Evolutionary conservation across 2,888 invertebrate species (phyloP).

Genomic region (Lissocephala sabroskyi): DNA sequence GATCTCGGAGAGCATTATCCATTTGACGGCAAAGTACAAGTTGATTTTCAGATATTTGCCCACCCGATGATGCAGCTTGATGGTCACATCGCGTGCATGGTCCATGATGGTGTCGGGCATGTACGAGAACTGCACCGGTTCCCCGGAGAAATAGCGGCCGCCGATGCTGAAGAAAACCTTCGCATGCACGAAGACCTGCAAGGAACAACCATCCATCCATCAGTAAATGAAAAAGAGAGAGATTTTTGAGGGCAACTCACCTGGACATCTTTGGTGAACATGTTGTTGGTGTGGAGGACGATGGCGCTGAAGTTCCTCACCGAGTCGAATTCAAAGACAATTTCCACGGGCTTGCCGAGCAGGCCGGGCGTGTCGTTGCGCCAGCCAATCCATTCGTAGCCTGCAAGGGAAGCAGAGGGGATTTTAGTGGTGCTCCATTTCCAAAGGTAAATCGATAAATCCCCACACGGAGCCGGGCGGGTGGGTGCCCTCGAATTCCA

Average conservation of each 20-base stretch:
- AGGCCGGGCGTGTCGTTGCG: constrained; percentile 78
- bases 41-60: constrained; percentile 84
- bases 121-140: constrained; percentile 82
- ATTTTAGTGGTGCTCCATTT: too few species aligned
- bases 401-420: constrained; percentile 72
- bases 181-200: constrained; percentile 83
- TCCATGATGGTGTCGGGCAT: constrained; percentile 84
- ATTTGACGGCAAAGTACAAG: constrained; percentile 84
- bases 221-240: too few species aligned
- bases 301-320: constrained; percentile 84
- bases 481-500: too few species aligned
- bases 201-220: too few species aligned
- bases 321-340: constrained; percentile 85
- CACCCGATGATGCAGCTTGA: constrained; percentile 83
- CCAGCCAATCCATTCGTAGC: constrained; percentile 91
- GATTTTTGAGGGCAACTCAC: constrained; percentile 73
- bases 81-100: constrained; percentile 84
- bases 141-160: constrained; percentile 80
- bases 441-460: too few species aligned
- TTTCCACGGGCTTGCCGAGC: constrained; percentile 79
- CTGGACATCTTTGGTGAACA: constrained; percentile 83
- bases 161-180: constrained; percentile 84
- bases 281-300: constrained; percentile 83
- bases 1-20: constrained; percentile 91
- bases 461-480: too few species aligned